Percentiles rank a stretch among this genome's conserved stretches.
Evolutionary conservation across 2,888 invertebrate species (phyloP).

Genomic region (Psococerastis gibbosa): DNA sequence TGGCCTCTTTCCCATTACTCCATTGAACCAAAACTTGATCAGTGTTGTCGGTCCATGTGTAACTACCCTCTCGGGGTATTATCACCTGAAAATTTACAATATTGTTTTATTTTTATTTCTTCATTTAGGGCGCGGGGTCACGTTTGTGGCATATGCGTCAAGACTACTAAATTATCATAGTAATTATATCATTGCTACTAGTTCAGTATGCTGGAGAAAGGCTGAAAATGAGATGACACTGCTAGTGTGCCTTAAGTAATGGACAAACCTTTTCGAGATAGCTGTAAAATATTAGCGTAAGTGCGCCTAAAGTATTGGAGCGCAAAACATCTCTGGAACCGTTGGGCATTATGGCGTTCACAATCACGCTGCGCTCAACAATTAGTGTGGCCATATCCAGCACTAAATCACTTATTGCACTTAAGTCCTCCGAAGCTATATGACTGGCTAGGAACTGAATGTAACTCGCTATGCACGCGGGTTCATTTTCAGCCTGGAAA

Average conservation of each 20-base stretch:
- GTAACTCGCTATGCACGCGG: conserved; percentile 62
- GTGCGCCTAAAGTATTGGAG: conserved; percentile 43
- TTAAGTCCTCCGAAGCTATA: conserved; percentile 34
- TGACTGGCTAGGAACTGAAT: conserved; percentile 66
- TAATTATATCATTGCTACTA: too few relatives aligned
- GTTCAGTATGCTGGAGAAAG: too few relatives aligned
- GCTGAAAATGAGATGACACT: too few relatives aligned
- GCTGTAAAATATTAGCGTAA: conserved; percentile 51
- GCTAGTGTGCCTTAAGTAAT: too few relatives aligned
- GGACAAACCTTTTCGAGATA: conserved; percentile 49
- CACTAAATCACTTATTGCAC: conserved; percentile 20
- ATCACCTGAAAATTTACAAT: conserved; percentile 29
- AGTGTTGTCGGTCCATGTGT: conserved; percentile 45
- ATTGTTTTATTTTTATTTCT: too few relatives aligned
- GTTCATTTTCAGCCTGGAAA: conserved; percentile 67
- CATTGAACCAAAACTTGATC: conserved; percentile 63
- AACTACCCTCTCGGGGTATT: conserved; percentile 39
- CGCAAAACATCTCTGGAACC: conserved; percentile 24
- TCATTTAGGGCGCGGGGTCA: too few relatives aligned
- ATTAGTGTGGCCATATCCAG: conserved; percentile 78
- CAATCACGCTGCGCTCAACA: conserved; percentile 75
- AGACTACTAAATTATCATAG: too few relatives aligned
- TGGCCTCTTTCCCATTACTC: conserved; percentile 52
- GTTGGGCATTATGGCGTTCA: conserved; percentile 56
- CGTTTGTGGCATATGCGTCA: too few relatives aligned